Percentiles rank a stretch among this genome's conserved stretches.
These are phyloP conservation scores for Netelia inedita DNA, from an alignment of 2,888 invertebrate genomes.

Conservation along the genomic window DNA sequence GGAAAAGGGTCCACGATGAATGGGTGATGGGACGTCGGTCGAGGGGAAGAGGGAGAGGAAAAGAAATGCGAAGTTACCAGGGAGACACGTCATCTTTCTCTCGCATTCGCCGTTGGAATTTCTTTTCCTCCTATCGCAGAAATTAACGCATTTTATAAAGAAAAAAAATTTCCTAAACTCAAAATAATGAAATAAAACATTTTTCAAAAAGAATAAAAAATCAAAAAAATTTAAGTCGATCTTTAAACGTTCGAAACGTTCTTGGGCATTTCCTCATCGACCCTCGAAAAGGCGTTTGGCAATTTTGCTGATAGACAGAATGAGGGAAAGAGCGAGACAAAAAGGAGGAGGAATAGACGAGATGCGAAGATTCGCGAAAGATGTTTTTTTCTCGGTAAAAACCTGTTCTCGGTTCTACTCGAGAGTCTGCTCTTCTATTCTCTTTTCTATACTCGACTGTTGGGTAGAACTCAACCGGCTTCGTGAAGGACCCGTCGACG, in stretches of 20 bases:
- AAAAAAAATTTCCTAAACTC: background rate
- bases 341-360: background rate
- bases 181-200: background rate
- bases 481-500: slow-evolving; percentile 51
- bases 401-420: slow-evolving; percentile 67
- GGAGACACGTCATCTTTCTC: slow-evolving; percentile 46
- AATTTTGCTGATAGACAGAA: slow-evolving; percentile 29
- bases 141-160: background rate
- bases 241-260: too few species aligned
- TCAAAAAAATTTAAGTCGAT: background rate
- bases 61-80: slow-evolving; percentile 54
- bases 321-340: slow-evolving; percentile 7
- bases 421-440: slow-evolving; percentile 40
- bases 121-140: slow-evolving; percentile 16
- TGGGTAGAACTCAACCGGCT: slow-evolving; percentile 3
- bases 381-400: slow-evolving; percentile 73
- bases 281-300: background rate
- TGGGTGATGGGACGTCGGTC: slow-evolving; percentile 37
- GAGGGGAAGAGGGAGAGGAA: slow-evolving; percentile 14
- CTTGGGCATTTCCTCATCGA: background rate
- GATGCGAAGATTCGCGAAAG: slow-evolving; percentile 65
- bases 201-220: background rate
- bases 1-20: slow-evolving; percentile 57
- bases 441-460: background rate
- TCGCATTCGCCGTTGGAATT: slow-evolving; percentile 29